Conservation (phyloP, 2,888 invertebrate genomes). For the Melieria omissa region DNA sequence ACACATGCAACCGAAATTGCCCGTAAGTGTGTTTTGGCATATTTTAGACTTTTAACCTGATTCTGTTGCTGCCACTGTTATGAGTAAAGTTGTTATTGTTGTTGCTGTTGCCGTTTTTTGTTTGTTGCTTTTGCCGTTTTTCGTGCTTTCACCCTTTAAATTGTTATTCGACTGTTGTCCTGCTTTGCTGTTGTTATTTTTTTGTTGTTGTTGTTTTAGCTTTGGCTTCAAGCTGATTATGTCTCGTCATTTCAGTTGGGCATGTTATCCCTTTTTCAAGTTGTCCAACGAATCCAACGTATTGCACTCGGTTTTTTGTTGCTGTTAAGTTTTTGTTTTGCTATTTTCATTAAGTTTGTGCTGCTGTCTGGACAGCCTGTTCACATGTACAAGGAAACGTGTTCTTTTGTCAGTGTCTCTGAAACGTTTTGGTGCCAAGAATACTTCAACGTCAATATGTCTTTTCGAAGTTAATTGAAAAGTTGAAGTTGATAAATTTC, state of each 20-base stretch:
- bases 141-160: background rate
- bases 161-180: too few relatives aligned
- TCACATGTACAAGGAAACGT: background rate
- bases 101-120: background rate
- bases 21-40: conserved; percentile 29
- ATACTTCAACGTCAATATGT: too few relatives aligned
- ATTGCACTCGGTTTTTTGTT: background rate
- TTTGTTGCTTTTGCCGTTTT: background rate
- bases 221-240: background rate
- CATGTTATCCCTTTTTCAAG: background rate
- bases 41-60: conserved; percentile 28
- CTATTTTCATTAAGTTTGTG: background rate
- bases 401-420: too few relatives aligned
- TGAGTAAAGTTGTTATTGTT: background rate
- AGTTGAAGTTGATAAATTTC: too few relatives aligned
- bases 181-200: too few relatives aligned
- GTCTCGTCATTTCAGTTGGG: background rate
- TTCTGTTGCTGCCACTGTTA: conserved; percentile 12
- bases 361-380: background rate
- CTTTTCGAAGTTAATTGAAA: too few relatives aligned
- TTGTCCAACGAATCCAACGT: background rate
- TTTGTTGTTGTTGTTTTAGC: too few relatives aligned
- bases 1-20: conserved; percentile 7
- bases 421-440: too few relatives aligned
- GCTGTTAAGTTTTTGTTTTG: background rate